phyloP scores from a whole-genome alignment of 2,797 vertebrate species.

The Clarias platycephalus region DNA sequence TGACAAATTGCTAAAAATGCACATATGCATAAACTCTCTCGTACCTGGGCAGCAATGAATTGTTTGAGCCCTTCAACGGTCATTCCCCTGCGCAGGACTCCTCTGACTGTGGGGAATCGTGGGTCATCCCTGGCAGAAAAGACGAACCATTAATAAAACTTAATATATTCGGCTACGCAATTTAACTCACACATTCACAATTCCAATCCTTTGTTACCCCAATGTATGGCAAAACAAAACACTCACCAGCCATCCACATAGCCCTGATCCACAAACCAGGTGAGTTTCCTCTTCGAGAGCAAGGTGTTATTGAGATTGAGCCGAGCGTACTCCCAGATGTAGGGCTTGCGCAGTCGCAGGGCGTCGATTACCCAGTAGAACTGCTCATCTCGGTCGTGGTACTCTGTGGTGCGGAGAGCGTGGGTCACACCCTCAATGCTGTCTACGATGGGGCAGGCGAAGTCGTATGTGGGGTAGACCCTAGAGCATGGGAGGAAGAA shows the following conservation, averaged over 20 bases:
- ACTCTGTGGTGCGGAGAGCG: constrained; percentile 94
- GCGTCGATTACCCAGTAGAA: constrained; percentile 95
- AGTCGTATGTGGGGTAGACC: constrained; percentile 95
- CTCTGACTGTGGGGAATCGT: constrained; percentile 96
- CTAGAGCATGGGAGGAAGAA: constrained; percentile 62
- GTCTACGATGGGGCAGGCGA: constrained; percentile 98
- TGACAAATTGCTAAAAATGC: background rate
- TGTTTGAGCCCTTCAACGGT: constrained; percentile 97
- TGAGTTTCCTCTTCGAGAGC: constrained; percentile 96
- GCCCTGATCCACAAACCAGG: constrained; percentile 97
- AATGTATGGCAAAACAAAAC: no score
- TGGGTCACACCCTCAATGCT: constrained; percentile 96
- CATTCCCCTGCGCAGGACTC: constrained; percentile 95
- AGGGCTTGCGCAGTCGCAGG: constrained; percentile 86
- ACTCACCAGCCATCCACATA: constrained; percentile 96
- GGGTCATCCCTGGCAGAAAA: constrained; percentile 87
- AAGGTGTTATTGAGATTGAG: constrained; percentile 98
- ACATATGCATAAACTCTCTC: constrained; percentile 10
- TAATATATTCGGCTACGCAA: background rate
- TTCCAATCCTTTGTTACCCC: no score
- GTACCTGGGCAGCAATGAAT: constrained; percentile 96
- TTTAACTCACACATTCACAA: background rate
- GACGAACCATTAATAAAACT: background rate
- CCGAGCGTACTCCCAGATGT: constrained; percentile 95
- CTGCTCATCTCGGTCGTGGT: constrained; percentile 96